Conservation (phyloP, 2,113 vertebrate species). For the Prunella fulvescens region DNA sequence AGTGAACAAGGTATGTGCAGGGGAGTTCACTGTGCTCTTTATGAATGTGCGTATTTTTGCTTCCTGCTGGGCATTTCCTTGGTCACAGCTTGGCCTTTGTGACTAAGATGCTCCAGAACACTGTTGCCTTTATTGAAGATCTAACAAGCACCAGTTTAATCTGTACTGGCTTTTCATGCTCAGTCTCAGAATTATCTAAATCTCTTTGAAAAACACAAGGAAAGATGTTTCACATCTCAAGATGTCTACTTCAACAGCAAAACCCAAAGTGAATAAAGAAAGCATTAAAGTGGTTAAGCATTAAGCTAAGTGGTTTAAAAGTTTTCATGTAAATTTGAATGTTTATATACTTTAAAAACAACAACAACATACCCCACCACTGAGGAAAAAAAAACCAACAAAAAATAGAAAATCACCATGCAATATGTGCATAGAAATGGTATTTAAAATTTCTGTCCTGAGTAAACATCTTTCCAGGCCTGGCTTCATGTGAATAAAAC, state of each 20-base stretch:
- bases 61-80: background rate
- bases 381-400: accelerated
- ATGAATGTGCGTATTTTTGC: background rate
- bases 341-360: background rate
- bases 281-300: background rate
- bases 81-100: background rate
- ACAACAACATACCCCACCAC: background rate
- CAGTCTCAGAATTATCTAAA: background rate
- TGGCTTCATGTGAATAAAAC: background rate
- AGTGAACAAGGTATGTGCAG: background rate
- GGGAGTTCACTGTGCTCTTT: background rate
- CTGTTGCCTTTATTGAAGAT: background rate
- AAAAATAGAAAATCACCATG: accelerated
- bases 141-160: background rate
- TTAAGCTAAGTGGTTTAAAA: background rate
- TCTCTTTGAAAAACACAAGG: background rate
- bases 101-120: background rate
- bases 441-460: background rate
- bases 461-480: background rate
- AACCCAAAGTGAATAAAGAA: background rate
- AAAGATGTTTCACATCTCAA: background rate
- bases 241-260: background rate
- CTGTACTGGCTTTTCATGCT: background rate
- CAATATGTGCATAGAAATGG: accelerated
- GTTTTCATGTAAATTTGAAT: background rate